These are phyloP conservation scores for Brenthis ino DNA, from an alignment of 2,888 invertebrate genomes.

Conservation along the genomic window DNA sequence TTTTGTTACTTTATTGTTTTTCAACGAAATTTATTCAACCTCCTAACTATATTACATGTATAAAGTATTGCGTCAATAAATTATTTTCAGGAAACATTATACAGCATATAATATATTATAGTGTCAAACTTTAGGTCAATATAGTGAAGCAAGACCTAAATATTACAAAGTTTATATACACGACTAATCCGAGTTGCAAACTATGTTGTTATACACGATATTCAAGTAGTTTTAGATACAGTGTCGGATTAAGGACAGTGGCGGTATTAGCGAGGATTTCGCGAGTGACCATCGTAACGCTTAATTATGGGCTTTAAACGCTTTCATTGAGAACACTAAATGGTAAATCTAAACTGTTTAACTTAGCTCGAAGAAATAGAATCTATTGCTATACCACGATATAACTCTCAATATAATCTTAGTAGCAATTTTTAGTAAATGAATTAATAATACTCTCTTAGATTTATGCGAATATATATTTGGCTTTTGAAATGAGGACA, in stretches of 20 bases:
- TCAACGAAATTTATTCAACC: no score
- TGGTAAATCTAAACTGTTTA: conserved; percentile 15
- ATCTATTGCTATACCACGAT: no score
- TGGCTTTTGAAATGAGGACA: no score
- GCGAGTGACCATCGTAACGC: conserved; percentile 45
- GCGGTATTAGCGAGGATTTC: conserved; percentile 45
- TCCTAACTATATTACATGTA: no score
- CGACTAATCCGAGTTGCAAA: conserved; percentile 44
- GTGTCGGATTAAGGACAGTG: conserved; percentile 48
- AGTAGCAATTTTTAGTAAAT: no score
- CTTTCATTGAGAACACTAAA: conserved; percentile 44
- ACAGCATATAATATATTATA: conserved; percentile 1
- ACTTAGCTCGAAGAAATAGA: neutral
- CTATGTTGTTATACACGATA: conserved; percentile 47
- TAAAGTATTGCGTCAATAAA: no score
- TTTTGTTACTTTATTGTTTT: no score
- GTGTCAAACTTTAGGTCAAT: conserved; percentile 11
- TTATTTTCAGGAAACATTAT: neutral
- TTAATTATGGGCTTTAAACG: conserved; percentile 53
- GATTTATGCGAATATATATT: no score
- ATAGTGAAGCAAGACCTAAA: conserved; percentile 29
- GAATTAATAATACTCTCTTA: no score
- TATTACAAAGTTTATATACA: conserved; percentile 31
- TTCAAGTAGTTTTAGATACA: conserved; percentile 47
- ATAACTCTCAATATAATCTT: no score